phyloP scores from a whole-genome alignment of 2,888 invertebrate genomes.

The Cheilosia vernalis region DNA sequence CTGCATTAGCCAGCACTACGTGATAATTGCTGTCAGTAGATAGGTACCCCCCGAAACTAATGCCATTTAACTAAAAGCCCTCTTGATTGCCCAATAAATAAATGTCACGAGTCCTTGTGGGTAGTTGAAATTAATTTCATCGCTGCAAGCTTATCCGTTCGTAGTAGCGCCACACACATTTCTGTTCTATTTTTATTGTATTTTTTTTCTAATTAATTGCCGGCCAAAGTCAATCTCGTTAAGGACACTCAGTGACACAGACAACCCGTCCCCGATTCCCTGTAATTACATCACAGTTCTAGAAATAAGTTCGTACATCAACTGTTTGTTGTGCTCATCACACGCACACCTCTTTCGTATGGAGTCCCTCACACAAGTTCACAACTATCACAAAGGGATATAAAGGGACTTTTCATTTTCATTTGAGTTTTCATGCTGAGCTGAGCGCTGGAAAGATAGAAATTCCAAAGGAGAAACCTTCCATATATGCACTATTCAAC shows the following conservation, averaged over 20 bases:
- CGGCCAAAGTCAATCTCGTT: conserved; percentile 58
- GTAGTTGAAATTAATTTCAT: conserved; percentile 45
- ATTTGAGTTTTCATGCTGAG: background rate
- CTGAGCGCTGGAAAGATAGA: background rate
- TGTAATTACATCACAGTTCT: conserved; percentile 53
- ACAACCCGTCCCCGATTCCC: conserved; percentile 12
- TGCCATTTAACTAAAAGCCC: conserved; percentile 4
- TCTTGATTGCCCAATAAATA: conserved; percentile 37
- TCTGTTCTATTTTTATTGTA: background rate
- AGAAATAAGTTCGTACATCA: conserved; percentile 11
- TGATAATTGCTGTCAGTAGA: conserved; percentile 25
- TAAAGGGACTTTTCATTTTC: background rate
- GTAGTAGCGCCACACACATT: conserved; percentile 9
- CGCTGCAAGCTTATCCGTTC: background rate
- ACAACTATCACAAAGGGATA: conserved; percentile 10
- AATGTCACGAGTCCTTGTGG: conserved; percentile 16
- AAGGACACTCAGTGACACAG: conserved; percentile 45
- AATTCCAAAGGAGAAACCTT: conserved; percentile 9
- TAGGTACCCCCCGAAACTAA: conserved; percentile 1
- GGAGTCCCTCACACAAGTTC: background rate
- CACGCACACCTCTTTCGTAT: conserved; percentile 19
- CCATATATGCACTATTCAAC: conserved; percentile 58
- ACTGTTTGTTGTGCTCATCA: conserved; percentile 15
- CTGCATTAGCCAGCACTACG: conserved; percentile 14
- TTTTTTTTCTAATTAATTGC: conserved; percentile 33